Percentiles rank a stretch among this genome's conserved stretches.
Conservation (phyloP, 2,888 invertebrate genomes). For the Lathronympha strigana region DNA sequence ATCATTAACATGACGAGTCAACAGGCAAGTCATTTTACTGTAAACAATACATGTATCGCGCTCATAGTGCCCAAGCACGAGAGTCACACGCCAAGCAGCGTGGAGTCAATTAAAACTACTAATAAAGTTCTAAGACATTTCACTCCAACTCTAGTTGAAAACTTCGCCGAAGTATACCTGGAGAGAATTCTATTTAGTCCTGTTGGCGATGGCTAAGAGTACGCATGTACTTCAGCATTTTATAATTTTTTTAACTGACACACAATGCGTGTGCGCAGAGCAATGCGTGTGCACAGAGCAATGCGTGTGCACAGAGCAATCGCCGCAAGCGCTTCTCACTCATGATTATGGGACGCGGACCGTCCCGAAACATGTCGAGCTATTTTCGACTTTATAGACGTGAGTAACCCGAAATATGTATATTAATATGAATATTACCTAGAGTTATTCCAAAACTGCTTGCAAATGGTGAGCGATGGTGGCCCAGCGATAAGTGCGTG, state of each 20-base stretch:
- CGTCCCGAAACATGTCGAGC: too few relatives aligned
- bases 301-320: too few relatives aligned
- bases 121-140: slow-evolving; percentile 69
- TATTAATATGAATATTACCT: too few relatives aligned
- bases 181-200: slow-evolving; percentile 56
- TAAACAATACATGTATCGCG: slow-evolving; percentile 1
- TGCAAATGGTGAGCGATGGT: too few relatives aligned
- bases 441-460: too few relatives aligned
- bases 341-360: too few relatives aligned
- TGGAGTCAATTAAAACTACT: slow-evolving; percentile 75
- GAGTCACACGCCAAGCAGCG: slow-evolving; percentile 45
- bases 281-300: too few relatives aligned
- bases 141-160: slow-evolving; percentile 54
- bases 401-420: too few relatives aligned
- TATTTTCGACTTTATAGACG: too few relatives aligned
- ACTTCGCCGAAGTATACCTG: slow-evolving; percentile 56
- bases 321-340: too few relatives aligned
- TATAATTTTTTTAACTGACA: background rate
- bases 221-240: background rate
- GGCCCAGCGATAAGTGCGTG: too few relatives aligned
- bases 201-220: slow-evolving; percentile 48
- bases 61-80: slow-evolving; percentile 20
- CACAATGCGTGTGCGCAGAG: too few relatives aligned
- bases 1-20: background rate
- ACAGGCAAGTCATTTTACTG: background rate